These are phyloP conservation scores for Callopanchax toddi DNA, from an alignment of 2,113 vertebrate genomes.

Conservation along the genomic window DNA sequence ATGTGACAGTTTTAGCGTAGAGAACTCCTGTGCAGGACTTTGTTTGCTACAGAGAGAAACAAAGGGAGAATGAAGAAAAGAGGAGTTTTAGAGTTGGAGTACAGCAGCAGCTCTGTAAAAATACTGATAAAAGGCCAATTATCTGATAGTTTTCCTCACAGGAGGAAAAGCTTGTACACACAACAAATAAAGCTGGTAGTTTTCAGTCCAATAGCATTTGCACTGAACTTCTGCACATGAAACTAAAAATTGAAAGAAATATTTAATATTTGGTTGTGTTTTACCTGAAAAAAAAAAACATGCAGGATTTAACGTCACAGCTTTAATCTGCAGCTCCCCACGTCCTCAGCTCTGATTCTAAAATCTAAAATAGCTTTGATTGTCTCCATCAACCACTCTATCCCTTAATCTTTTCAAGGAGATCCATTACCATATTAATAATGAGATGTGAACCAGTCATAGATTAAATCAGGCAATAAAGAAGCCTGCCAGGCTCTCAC, in stretches of 20 bases:
- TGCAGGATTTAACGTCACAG: conserved; percentile 11
- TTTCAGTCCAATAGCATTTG: conserved; percentile 5
- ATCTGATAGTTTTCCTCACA: conserved; percentile 43
- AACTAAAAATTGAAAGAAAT: background rate
- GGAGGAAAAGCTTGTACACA: conserved; percentile 36
- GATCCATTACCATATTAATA: conserved; percentile 83
- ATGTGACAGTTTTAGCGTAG: conserved; percentile 55
- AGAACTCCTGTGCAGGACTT: conserved; percentile 56
- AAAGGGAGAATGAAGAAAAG: background rate
- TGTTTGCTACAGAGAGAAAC: conserved; percentile 12
- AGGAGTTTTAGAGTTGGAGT: background rate
- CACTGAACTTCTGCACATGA: background rate
- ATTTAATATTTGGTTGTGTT: conserved; percentile 19
- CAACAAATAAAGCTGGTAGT: conserved; percentile 50
- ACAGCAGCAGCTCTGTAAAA: background rate
- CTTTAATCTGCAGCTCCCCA: conserved; percentile 25
- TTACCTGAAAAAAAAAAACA: conserved; percentile 11
- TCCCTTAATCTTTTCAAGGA: conserved; percentile 77
- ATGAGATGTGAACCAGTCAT: conserved; percentile 77
- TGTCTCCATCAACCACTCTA: conserved; percentile 70
- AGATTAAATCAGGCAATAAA: conserved; percentile 76
- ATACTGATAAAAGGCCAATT: conserved; percentile 58
- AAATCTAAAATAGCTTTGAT: conserved; percentile 74
- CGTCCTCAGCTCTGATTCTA: conserved; percentile 40
- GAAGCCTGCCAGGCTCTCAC: conserved; percentile 70